Evolutionary conservation across 2,113 vertebrate genomes (phyloP), one percentile per base, ranked within the genome.

Genomic region (Corythaixoides concolor): DNA sequence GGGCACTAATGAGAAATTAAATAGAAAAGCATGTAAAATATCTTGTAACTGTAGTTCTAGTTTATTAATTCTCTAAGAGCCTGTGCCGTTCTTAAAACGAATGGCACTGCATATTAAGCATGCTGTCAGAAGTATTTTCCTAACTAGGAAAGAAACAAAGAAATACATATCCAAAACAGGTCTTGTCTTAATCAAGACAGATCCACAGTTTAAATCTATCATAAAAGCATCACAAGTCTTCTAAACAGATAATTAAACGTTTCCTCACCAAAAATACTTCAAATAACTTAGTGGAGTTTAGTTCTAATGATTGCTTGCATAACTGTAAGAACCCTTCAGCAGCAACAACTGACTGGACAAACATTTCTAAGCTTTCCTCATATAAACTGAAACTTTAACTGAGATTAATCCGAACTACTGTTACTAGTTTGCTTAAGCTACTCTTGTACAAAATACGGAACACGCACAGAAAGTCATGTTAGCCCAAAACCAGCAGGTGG

Each of bases 1-100:
- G 6, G 99, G 98, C 52, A 99, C 99, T 99, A 85, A 87, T 62
- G 15, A 56, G 35, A 58, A 74, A 59, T 88, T 5, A 94, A 59
- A 88, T 7, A 76, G 30, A 88, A 83, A 92, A 69, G 3, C 26
- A 82, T 14, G 6, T 47, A 59, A 95, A 78, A 35, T 67, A 86
- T 23, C 56, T 76, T 81, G 9, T 27, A 88, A 69, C 19, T 58
- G 15, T 30, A 75, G 60, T 66, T 87, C 35, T 24, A 56, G 19
- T 75, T 70, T 67, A 70, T 49, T 59, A 82, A 43, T 64, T 79
- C n/a, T 68, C 15, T 33, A 80, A 62, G 22, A 86, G 16, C 4
- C 24, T 68, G 47, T 6, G 33, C 14, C 37, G 64, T 50, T 84
- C 53, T 68, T 81, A 75, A 89, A 95, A 69, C 2, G 1, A 95